Evolutionary conservation across 1,140 invertebrate genomes (phyloP).

Genomic region (Campoletis sonorensis): DNA sequence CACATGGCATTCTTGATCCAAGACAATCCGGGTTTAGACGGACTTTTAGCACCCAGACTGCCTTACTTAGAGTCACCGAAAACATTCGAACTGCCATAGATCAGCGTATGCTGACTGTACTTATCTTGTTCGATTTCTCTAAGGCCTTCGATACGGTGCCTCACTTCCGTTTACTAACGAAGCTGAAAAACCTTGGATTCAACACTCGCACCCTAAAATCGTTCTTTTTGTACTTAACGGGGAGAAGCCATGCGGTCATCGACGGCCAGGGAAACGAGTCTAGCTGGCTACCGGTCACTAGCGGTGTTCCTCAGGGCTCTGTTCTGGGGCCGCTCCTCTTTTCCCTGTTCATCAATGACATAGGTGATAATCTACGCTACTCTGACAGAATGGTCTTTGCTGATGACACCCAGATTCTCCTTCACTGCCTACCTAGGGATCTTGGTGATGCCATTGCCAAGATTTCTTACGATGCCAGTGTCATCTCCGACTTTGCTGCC

Average conservation of each 20-base stretch:
- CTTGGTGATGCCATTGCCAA: background rate
- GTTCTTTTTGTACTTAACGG: slow-evolving; percentile 19
- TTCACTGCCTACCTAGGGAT: background rate
- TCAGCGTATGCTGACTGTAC: slow-evolving; percentile 36
- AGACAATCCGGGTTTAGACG: slow-evolving; percentile 49
- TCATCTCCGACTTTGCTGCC: slow-evolving; percentile 5
- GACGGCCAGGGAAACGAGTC: background rate
- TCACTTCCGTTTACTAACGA: slow-evolving; percentile 12
- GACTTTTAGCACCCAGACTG: slow-evolving; percentile 40
- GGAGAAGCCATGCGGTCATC: background rate
- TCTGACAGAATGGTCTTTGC: slow-evolving; percentile 1
- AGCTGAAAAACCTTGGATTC: slow-evolving; percentile 15
- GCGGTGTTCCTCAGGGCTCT: background rate
- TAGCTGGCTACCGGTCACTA: background rate
- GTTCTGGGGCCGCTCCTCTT: background rate
- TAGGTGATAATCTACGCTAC: background rate
- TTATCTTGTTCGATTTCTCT: slow-evolving; percentile 49
- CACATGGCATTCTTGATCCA: background rate
- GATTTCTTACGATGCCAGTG: slow-evolving; percentile 23
- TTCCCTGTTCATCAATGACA: slow-evolving; percentile 19
- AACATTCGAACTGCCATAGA: slow-evolving; percentile 42
- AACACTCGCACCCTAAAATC: background rate
- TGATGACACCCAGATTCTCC: slow-evolving; percentile 25
- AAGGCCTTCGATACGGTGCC: slow-evolving; percentile 57
- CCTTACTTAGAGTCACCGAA: slow-evolving; percentile 37